phyloP scores from a whole-genome alignment of 2,113 vertebrate genomes.

The Onychostruthus taczanowskii region DNA sequence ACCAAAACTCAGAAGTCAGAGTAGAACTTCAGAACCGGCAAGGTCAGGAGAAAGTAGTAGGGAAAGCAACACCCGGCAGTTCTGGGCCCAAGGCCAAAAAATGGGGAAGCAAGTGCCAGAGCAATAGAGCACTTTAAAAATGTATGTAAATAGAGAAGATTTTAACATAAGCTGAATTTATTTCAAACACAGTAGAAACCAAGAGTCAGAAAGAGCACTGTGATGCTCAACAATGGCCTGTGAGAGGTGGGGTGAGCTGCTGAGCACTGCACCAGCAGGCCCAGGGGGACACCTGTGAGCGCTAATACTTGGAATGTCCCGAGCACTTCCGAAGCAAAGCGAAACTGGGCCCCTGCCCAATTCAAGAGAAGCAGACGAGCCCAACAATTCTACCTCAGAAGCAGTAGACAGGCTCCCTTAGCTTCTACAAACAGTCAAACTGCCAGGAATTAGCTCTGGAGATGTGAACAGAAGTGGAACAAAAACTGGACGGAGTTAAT shows the following conservation, averaged over 20 bases:
- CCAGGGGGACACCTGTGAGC: accelerated
- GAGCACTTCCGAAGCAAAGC: background rate
- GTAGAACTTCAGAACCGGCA: background rate
- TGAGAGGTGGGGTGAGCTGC: background rate
- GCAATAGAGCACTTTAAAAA: background rate
- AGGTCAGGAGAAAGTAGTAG: background rate
- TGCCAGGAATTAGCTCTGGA: background rate
- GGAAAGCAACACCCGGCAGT: background rate
- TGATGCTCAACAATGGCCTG: background rate
- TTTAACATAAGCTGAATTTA: background rate
- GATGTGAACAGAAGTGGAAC: background rate
- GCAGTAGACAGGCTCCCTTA: background rate
- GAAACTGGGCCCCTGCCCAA: background rate
- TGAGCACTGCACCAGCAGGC: background rate
- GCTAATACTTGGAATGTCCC: accelerated
- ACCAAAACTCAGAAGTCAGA: background rate
- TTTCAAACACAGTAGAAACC: background rate
- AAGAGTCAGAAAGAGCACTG: background rate
- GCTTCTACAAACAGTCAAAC: background rate
- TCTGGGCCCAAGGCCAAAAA: background rate
- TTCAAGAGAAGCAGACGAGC: background rate
- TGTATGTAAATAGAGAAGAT: background rate
- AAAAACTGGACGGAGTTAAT: background rate
- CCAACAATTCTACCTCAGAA: background rate
- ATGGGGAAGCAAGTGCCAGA: background rate